These are phyloP conservation scores for Oreochromis tanganicae DNA, from an alignment of 2,113 vertebrate genomes.

Conservation along the genomic window DNA sequence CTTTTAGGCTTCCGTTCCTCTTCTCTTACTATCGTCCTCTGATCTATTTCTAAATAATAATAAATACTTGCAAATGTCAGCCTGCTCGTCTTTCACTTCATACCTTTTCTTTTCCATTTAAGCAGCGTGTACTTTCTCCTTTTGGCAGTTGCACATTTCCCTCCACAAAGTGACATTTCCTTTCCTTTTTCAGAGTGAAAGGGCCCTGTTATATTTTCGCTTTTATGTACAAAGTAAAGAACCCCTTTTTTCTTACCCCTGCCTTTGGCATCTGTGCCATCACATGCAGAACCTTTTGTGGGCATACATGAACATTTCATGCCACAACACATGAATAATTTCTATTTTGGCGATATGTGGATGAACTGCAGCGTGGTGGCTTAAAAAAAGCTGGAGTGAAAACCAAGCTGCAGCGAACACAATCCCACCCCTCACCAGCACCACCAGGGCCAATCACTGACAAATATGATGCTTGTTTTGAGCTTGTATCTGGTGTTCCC, in stretches of 20 bases:
- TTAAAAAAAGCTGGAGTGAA: neutral
- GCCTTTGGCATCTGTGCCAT: neutral
- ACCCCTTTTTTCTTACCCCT: neutral
- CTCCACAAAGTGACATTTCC: neutral
- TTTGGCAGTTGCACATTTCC: neutral
- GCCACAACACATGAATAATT: slow-evolving; percentile 7
- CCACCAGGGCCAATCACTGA: slow-evolving; percentile 28
- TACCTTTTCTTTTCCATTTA: neutral
- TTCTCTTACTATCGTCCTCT: neutral
- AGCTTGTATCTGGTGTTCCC: slow-evolving; percentile 7
- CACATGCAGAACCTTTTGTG: neutral
- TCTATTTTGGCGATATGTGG: neutral
- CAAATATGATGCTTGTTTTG: slow-evolving; percentile 29
- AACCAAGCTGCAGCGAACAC: neutral
- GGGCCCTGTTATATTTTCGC: neutral
- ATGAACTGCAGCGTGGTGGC: neutral
- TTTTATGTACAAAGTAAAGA: neutral
- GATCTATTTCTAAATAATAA: neutral
- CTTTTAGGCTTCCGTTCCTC: neutral
- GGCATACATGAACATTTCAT: neutral
- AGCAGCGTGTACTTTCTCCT: neutral
- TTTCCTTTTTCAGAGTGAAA: neutral
- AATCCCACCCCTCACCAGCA: neutral
- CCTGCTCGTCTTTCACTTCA: neutral
- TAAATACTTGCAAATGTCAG: neutral